Evolutionary conservation across 2,888 invertebrate genomes (phyloP).

Genomic region (Anodontia alba): DNA sequence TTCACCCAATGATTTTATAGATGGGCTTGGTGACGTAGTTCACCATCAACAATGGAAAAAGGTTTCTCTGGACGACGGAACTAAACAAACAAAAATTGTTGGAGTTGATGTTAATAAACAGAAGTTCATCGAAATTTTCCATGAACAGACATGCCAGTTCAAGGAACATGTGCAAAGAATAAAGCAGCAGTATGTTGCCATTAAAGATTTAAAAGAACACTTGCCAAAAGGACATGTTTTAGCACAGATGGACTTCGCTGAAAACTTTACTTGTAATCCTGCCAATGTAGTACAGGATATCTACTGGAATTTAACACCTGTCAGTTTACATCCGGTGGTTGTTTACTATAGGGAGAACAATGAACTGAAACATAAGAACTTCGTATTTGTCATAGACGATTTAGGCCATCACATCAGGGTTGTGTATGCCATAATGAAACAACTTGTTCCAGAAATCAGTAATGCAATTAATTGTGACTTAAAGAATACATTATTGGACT

Average conservation of each 20-base stretch:
- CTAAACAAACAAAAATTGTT: neutral
- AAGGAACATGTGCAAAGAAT: conserved; percentile 4
- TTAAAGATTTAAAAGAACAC: conserved; percentile 30
- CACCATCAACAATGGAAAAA: neutral
- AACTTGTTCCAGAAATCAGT: conserved; percentile 32
- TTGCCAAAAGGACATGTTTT: conserved; percentile 26
- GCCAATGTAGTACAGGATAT: conserved; percentile 53
- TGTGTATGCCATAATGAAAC: conserved; percentile 34
- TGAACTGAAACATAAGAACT: conserved; percentile 37
- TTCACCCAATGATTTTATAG: neutral
- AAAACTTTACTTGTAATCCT: conserved; percentile 54
- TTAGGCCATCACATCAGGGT: conserved; percentile 26
- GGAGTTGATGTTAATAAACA: neutral
- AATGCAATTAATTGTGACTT: conserved; percentile 4
- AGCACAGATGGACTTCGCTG: conserved; percentile 58
- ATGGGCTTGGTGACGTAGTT: neutral
- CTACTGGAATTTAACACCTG: conserved; percentile 24
- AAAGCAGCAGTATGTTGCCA: conserved; percentile 26
- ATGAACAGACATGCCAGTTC: conserved; percentile 8
- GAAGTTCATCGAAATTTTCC: neutral
- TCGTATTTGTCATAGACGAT: conserved; percentile 43
- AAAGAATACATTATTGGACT: conserved; percentile 55
- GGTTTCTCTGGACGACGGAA: neutral
- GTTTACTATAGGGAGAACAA: conserved; percentile 4
- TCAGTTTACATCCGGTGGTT: no score